Conservation (phyloP, 2,113 vertebrate genomes). For the Phyllopteryx taeniolatus region DNA sequence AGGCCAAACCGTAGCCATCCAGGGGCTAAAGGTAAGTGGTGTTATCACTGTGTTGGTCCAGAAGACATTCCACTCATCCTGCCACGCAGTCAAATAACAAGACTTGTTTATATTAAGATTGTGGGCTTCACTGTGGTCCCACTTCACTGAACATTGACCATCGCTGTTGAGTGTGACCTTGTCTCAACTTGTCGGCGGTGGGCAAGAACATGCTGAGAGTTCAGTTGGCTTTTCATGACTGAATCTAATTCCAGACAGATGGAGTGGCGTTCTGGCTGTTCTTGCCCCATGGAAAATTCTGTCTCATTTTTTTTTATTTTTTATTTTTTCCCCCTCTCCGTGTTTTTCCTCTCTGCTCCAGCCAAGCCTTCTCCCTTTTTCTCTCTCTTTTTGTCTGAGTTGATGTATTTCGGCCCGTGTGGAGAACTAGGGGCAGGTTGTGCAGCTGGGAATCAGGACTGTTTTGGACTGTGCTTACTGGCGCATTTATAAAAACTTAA, state of each 20-base stretch:
- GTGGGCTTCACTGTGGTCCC: background rate
- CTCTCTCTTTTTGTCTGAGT: constrained; percentile 15
- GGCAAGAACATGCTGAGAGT: constrained; percentile 1
- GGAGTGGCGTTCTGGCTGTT: constrained; percentile 29
- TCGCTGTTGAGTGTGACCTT: background rate
- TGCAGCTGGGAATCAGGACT: constrained; percentile 60
- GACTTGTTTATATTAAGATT: background rate
- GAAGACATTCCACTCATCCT: constrained; percentile 20
- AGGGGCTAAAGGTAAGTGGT: constrained; percentile 30
- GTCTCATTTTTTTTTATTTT: constrained; percentile 33
- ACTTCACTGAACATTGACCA: background rate
- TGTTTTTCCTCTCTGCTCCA: constrained; percentile 41
- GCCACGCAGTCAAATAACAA: background rate
- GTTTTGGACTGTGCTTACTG: constrained; percentile 1
- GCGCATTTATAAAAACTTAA: background rate
- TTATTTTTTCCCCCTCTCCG: constrained; percentile 29
- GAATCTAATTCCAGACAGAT: constrained; percentile 52
- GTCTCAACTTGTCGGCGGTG: background rate
- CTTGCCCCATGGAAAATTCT: constrained; percentile 44
- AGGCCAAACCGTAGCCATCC: background rate
- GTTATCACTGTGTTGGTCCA: constrained; percentile 2
- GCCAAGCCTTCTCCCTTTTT: constrained; percentile 26
- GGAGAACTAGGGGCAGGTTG: constrained; percentile 50
- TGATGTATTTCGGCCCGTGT: constrained; percentile 27
- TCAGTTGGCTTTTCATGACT: background rate